Evolutionary conservation across 2,113 vertebrate species (phyloP), one percentile per base, ranked within the genome.

Genomic region (Nibea coibor): DNA sequence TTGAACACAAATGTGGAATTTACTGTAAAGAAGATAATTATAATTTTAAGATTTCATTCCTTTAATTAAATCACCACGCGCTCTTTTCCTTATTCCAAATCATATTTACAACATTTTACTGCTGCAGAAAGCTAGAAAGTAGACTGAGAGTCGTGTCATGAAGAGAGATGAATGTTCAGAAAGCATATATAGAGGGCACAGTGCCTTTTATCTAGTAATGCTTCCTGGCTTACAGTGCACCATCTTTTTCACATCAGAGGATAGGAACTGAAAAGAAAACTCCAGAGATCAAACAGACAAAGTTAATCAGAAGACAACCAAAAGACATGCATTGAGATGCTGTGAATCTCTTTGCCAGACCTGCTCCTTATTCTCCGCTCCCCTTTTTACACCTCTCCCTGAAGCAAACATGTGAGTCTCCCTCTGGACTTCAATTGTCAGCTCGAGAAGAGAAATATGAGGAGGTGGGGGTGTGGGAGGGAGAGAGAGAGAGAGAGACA

Each of bases 221-320:
- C 82, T 87, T 89, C 83, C 87, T 90, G 82, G 84, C 86, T 86
- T 73, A 82, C 71, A 81, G 75, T 59, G 75, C 81, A 59, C 71
- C 78, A 68, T 83, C 65, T 85, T 75, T 82, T 85, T 89, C 72
- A 92, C 80, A 92, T 93, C 90, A 92, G 83, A 91, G 80, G 88
- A 90, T 35, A 78, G 80, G 81, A 89, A 83, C 87, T 85, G 92
- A 90, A 84, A 81, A 89, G 87, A 93, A 87, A 91, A 88, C 89
- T 91, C 93, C 76, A 66, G 87, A 94, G 92, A 94, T 93, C 91
- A 94, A 94, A 94, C 89, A 90, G 91, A 93, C 91, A 93, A 91
- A 93, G 91, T 93, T 93, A 93, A 93, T 94, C 91, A 94, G 90
- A 91, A 86, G 90, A 88, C 78, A 87, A 87, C 75, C 72, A 86